These are phyloP conservation scores for Lanistes nyassanus DNA, from an alignment of 1,140 invertebrate species.

Conservation along the genomic window DNA sequence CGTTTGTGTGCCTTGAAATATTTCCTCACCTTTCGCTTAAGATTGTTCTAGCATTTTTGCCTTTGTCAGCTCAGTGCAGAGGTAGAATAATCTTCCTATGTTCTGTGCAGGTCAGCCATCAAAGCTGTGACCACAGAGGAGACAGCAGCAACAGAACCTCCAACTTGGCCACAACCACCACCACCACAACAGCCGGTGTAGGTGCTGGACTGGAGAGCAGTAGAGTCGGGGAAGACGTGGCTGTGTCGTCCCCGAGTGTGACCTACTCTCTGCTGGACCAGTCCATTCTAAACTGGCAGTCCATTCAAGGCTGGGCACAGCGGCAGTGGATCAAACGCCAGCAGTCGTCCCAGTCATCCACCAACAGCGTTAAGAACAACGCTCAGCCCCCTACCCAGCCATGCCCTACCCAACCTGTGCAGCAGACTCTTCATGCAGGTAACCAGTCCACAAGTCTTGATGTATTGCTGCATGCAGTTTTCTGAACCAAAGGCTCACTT, in stretches of 20 bases:
- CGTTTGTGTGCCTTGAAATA: too few species aligned
- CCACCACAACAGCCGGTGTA: not conserved
- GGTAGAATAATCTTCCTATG: too few species aligned
- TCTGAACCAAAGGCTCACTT: too few species aligned
- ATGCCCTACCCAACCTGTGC: constrained; percentile 28
- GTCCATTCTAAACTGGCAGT: constrained; percentile 64
- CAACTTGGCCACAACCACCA: not conserved
- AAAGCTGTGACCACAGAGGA: not conserved
- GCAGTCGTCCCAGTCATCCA: constrained; percentile 42
- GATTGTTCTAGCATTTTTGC: too few species aligned
- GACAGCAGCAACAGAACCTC: not conserved
- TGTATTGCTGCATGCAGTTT: too few species aligned
- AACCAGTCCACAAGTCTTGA: not conserved
- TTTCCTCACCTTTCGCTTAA: too few species aligned
- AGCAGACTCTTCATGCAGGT: constrained; percentile 35
- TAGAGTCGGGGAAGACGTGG: constrained; percentile 37
- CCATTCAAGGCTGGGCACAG: constrained; percentile 65
- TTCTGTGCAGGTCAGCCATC: too few species aligned
- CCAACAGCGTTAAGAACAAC: constrained; percentile 41
- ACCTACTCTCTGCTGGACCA: constrained; percentile 63
- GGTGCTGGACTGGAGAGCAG: constrained; percentile 4
- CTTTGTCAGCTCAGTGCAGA: too few species aligned
- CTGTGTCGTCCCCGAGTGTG: constrained; percentile 51
- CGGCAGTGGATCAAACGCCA: constrained; percentile 64
- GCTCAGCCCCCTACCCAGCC: constrained; percentile 15